phyloP scores from a whole-genome alignment of 1,140 invertebrate species.

The Physella acuta region DNA sequence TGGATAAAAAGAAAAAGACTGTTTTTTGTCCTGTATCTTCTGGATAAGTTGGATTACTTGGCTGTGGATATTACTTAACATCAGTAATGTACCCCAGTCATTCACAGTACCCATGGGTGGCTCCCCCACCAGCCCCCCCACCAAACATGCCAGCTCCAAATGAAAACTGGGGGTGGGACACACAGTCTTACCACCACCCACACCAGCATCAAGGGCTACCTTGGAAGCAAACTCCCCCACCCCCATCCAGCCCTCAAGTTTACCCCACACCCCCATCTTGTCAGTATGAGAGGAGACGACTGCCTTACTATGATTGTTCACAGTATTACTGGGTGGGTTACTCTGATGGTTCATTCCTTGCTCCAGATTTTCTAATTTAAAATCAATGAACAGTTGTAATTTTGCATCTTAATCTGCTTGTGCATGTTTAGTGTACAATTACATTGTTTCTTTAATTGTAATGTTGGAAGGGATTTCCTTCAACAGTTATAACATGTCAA shows the following conservation, averaged over 20 bases:
- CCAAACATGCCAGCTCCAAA: background rate
- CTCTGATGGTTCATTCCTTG: background rate
- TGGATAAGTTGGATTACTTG: too few relatives aligned
- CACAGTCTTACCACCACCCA: background rate
- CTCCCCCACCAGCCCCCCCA: conserved; percentile 2
- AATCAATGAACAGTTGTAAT: too few relatives aligned
- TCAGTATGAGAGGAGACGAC: conserved; percentile 11
- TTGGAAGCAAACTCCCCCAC: conserved; percentile 15
- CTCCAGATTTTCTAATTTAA: background rate
- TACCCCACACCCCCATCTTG: conserved; percentile 10
- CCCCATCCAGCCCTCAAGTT: background rate
- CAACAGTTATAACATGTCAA: too few relatives aligned
- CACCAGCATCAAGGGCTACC: conserved; percentile 6
- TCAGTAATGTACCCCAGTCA: conserved; percentile 16
- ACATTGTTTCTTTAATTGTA: too few relatives aligned
- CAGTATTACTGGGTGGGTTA: conserved; percentile 20
- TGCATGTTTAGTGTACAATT: too few relatives aligned
- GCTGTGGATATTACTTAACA: too few relatives aligned
- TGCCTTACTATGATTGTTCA: conserved; percentile 13
- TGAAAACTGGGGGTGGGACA: conserved; percentile 17
- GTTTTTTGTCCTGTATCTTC: too few relatives aligned
- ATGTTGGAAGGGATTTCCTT: too few relatives aligned
- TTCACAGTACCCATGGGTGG: conserved; percentile 14
- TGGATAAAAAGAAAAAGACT: background rate
- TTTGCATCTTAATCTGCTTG: too few relatives aligned